A percentile compares a stretch with the other conserved stretches of the same genome.
Evolutionary conservation across 37 sponge, comb jelly and placozoan genomes (phyloP).

Genomic region (Petrosia ficiformis): DNA sequence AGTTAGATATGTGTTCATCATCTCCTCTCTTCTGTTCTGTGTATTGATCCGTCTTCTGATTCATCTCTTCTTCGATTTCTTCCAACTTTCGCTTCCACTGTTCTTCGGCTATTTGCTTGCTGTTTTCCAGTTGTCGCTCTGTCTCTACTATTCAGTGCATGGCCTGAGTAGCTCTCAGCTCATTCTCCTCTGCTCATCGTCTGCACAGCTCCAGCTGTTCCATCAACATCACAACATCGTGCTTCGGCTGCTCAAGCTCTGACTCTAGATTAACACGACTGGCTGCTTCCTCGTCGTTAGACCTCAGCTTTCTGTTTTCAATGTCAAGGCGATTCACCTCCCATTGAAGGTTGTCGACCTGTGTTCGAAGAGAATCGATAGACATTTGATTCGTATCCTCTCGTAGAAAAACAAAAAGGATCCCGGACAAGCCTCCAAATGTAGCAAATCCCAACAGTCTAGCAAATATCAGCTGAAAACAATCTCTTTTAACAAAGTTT

Average conservation of each 20-base stretch:
- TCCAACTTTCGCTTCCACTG: not conserved
- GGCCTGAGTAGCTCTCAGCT: not conserved
- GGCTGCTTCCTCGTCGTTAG: not conserved
- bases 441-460: no score
- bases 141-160: not conserved
- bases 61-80: not conserved
- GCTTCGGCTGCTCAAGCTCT: not conserved
- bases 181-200: not conserved
- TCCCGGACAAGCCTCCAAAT: constrained; percentile 2
- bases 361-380: not conserved
- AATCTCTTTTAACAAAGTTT: no score
- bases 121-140: not conserved
- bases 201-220: not conserved
- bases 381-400: no score
- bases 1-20: not conserved
- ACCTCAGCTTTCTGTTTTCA: not conserved
- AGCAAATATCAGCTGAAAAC: no score
- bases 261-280: not conserved
- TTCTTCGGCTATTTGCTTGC: not conserved
- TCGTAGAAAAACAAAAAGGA: no score
- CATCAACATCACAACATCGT: not conserved
- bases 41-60: not conserved
- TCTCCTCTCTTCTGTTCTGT: not conserved
- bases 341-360: not conserved
- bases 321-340: not conserved